Evolutionary conservation across 2,888 invertebrate species (phyloP).

Genomic region (Minunthozetes semirufus): DNA sequence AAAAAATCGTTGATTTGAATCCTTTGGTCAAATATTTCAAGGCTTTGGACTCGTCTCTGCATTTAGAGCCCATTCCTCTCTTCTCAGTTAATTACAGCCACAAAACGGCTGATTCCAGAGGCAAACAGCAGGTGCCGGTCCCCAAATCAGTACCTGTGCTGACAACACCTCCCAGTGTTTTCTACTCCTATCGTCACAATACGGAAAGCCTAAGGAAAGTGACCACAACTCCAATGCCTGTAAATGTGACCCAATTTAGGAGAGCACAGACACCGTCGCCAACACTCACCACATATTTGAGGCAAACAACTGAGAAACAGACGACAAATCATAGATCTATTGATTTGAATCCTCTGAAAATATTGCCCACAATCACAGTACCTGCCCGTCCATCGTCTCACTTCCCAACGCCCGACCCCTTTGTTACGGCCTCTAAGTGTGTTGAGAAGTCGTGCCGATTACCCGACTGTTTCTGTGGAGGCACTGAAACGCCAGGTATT

Average conservation of each 20-base stretch:
- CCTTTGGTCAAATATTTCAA: slow-evolving; percentile 4
- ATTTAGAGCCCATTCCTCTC: background rate
- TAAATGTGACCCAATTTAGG: background rate
- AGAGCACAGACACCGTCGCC: background rate
- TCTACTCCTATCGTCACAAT: no score
- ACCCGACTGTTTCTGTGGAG: slow-evolving; percentile 85
- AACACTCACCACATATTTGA: background rate
- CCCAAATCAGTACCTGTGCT: no score
- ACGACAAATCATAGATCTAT: no score
- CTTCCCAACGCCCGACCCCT: slow-evolving; percentile 41
- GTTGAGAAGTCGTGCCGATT: slow-evolving; percentile 78
- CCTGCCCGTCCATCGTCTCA: slow-evolving; percentile 43
- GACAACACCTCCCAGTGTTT: slow-evolving; percentile 9
- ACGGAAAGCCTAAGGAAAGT: background rate
- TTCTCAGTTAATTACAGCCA: background rate
- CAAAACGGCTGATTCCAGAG: background rate
- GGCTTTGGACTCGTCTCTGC: background rate
- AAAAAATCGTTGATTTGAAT: slow-evolving; percentile 1
- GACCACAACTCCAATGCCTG: background rate
- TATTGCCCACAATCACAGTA: background rate
- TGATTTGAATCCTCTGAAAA: no score
- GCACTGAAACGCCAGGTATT: slow-evolving; percentile 71
- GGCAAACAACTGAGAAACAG: background rate
- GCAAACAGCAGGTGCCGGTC: slow-evolving; percentile 18
- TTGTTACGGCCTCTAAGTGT: slow-evolving; percentile 59